These are phyloP conservation scores for Crossoptilon crossoptilon DNA, from an alignment of 2,797 vertebrate species.

Conservation along the genomic window DNA sequence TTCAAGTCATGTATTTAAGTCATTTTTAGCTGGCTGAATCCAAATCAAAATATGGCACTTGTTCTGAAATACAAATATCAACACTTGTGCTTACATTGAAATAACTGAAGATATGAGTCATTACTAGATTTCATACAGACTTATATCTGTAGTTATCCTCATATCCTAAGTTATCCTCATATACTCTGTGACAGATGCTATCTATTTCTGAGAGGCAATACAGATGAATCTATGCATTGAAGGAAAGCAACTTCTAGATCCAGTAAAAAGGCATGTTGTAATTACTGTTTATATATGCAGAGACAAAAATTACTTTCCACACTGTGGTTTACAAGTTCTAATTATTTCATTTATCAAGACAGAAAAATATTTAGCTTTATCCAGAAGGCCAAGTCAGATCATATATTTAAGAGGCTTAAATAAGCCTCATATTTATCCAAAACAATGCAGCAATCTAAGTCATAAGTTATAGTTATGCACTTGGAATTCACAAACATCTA, in stretches of 20 bases:
- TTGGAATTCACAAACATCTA: constrained; percentile 28
- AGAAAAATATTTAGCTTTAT: constrained; percentile 29
- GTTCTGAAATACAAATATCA: neutral
- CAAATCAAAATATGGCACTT: constrained; percentile 15
- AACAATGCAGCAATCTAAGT: constrained; percentile 15
- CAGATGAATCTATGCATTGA: neutral
- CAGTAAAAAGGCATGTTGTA: neutral
- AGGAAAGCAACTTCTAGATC: neutral
- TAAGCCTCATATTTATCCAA: constrained; percentile 53
- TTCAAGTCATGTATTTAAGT: neutral
- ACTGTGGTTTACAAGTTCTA: neutral
- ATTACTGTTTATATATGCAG: neutral
- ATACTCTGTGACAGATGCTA: neutral
- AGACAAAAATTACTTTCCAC: neutral
- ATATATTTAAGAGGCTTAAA: constrained; percentile 18
- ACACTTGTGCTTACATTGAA: neutral
- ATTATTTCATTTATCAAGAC: constrained; percentile 23
- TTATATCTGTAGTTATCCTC: neutral
- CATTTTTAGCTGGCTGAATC: neutral
- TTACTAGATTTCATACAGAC: neutral
- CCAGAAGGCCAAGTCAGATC: constrained; percentile 23
- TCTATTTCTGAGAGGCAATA: neutral
- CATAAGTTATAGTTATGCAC: neutral
- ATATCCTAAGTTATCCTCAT: neutral
- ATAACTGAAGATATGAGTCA: neutral